Percentiles rank a stretch among this genome's conserved stretches.
phyloP scores from a whole-genome alignment of 2,888 invertebrate genomes.

The Trissolcus japonicus region DNA sequence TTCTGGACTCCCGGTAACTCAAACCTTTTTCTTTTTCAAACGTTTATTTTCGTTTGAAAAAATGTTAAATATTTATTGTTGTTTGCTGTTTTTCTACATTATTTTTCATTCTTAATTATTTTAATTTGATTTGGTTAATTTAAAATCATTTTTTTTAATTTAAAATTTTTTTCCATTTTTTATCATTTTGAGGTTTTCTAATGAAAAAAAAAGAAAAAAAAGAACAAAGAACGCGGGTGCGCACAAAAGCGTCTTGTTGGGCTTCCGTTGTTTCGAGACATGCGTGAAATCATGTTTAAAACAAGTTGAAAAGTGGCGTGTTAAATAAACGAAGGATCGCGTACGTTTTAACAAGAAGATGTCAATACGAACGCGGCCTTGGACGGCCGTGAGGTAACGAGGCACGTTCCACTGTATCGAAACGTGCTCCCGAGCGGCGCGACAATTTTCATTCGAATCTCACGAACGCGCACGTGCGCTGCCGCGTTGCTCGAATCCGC shows the following conservation, averaged over 20 bases:
- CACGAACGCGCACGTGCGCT: conserved; percentile 18
- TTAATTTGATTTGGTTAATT: no score
- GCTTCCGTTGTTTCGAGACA: conserved; percentile 29
- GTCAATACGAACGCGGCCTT: conserved; percentile 71
- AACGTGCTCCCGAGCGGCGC: conserved; percentile 62
- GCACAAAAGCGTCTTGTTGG: conserved; percentile 19
- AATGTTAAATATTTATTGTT: neutral
- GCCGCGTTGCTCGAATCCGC: conserved; percentile 8
- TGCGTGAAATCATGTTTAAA: conserved; percentile 45
- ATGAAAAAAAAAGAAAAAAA: conserved; percentile 1
- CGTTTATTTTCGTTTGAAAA: no score
- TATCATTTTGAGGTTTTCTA: neutral
- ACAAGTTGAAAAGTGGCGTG: conserved; percentile 48
- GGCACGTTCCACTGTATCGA: conserved; percentile 68
- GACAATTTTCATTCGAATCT: conserved; percentile 19
- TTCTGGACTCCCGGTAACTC: neutral
- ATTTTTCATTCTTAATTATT: no score
- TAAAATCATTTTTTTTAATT: no score
- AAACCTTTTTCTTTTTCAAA: no score
- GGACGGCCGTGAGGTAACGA: conserved; percentile 57
- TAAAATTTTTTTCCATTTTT: neutral
- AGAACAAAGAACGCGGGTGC: conserved; percentile 10
- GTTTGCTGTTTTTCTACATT: no score
- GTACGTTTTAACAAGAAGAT: conserved; percentile 61
- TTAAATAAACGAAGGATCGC: conserved; percentile 61